Percentiles rank a stretch among this genome's conserved stretches.
Evolutionary conservation across 2,113 vertebrate genomes (phyloP).

Genomic region (Xiphophorus couchianus): DNA sequence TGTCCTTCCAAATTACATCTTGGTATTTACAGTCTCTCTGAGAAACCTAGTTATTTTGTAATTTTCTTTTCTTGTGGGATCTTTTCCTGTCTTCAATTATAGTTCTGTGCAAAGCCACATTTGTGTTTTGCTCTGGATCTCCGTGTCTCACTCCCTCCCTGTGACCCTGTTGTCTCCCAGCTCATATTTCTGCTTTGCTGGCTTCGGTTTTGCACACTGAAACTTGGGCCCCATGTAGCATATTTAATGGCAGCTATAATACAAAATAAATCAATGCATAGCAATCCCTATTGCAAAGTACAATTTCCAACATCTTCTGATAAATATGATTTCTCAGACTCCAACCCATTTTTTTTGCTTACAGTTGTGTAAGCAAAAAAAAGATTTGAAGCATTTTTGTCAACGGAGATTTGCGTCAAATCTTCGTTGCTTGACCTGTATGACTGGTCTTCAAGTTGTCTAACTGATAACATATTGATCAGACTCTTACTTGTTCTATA

Average conservation of each 20-base stretch:
- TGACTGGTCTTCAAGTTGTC: slow-evolving; percentile 33
- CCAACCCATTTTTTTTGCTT: background rate
- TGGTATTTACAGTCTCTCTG: background rate
- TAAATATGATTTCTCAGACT: slow-evolving; percentile 1
- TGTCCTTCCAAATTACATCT: background rate
- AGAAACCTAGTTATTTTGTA: background rate
- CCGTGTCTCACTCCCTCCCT: background rate
- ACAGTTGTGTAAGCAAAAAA: background rate
- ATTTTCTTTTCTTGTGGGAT: background rate
- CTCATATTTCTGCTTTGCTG: slow-evolving; percentile 66
- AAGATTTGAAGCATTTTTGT: too few relatives aligned
- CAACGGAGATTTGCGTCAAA: too few relatives aligned
- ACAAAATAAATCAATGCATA: slow-evolving; percentile 1
- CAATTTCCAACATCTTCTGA: background rate
- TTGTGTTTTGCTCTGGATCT: background rate
- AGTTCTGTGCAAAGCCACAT: background rate
- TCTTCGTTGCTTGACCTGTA: background rate
- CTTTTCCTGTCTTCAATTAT: background rate
- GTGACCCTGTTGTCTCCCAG: background rate
- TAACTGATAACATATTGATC: slow-evolving; percentile 58
- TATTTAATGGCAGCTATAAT: slow-evolving; percentile 52
- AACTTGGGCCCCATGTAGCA: slow-evolving; percentile 37
- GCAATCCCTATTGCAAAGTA: background rate
- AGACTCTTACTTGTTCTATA: slow-evolving; percentile 16
- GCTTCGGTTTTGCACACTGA: slow-evolving; percentile 41